phyloP scores from a whole-genome alignment of 2,113 vertebrate species.

The Chinchilla lanigera region DNA sequence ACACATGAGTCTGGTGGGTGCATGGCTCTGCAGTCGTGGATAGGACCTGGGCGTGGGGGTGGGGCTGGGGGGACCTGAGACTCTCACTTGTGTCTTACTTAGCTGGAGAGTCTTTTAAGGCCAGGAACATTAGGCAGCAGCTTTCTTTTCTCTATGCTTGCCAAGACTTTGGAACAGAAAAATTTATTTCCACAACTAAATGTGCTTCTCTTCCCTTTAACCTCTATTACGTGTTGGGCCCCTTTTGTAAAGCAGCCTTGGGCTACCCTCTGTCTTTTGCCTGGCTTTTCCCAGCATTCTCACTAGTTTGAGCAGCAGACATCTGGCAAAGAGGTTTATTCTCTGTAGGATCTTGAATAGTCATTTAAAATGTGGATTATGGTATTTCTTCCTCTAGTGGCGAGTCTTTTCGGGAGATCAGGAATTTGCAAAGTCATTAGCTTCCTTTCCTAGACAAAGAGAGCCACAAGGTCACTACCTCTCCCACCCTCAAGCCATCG shows the following conservation, averaged over 20 bases:
- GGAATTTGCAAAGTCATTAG: conserved; percentile 60
- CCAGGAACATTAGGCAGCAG: not conserved
- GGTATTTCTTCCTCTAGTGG: not conserved
- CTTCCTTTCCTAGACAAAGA: conserved; percentile 29
- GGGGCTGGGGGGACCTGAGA: not conserved
- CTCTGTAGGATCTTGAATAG: conserved; percentile 50
- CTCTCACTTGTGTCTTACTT: not conserved
- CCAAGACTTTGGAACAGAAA: conserved; percentile 5
- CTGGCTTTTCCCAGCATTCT: not conserved
- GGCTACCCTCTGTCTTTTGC: not conserved
- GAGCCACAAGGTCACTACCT: not conserved
- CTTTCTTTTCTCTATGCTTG: conserved; percentile 35
- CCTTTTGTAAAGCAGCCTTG: not conserved
- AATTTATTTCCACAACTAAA: conserved; percentile 42
- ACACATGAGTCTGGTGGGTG: not conserved
- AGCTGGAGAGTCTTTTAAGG: not conserved
- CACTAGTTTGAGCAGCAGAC: not conserved
- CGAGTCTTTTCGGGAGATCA: conserved; percentile 60
- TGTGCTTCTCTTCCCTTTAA: not conserved
- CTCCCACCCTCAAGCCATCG: not conserved
- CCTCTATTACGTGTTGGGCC: not conserved
- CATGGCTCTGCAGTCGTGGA: not conserved
- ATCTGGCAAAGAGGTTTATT: conserved; percentile 41
- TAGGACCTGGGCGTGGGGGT: not conserved
- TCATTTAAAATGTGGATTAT: conserved; percentile 51